A percentile compares a stretch with the other conserved stretches of the same genome.
phyloP scores from a whole-genome alignment of 23 tunicate species.

The Halocynthia aurantium region DNA sequence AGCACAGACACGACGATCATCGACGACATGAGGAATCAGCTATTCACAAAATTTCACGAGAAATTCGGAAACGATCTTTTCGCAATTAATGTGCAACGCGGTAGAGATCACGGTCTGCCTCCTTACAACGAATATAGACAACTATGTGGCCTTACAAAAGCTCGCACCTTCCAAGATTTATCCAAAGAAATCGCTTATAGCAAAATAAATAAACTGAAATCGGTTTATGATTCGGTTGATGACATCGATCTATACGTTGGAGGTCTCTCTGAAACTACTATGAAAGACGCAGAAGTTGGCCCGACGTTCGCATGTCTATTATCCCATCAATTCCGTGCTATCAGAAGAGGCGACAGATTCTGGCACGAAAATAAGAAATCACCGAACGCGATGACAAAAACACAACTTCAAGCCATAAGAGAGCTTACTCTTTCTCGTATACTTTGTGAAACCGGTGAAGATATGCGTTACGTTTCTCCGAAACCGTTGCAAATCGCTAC shows the following conservation, averaged over 20 bases:
- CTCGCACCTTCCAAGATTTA: conserved; percentile 36
- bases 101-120: conserved; percentile 84
- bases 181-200: conserved; percentile 29
- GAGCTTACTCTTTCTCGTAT: conserved; percentile 2
- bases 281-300: conserved; percentile 52
- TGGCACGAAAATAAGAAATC: conserved; percentile 52
- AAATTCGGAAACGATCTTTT: conserved; percentile 11
- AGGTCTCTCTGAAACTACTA: conserved; percentile 48
- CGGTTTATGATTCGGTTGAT: conserved; percentile 35
- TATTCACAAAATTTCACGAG: conserved; percentile 26
- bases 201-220: conserved; percentile 6
- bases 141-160: conserved; percentile 56
- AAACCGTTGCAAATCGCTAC: not conserved
- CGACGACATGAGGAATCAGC: conserved; percentile 48
- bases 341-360: conserved; percentile 64
- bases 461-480: conserved; percentile 10
- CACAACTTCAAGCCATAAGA: conserved; percentile 12
- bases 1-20: conserved; percentile 49
- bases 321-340: conserved; percentile 48
- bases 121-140: conserved; percentile 72
- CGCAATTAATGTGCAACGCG: conserved; percentile 80
- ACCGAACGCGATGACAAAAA: conserved; percentile 7
- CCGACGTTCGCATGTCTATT: conserved; percentile 71
- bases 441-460: conserved; percentile 11
- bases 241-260: conserved; percentile 80